phyloP scores from a whole-genome alignment of 2,113 vertebrate genomes.

The Phrynocephalus versicolor region DNA sequence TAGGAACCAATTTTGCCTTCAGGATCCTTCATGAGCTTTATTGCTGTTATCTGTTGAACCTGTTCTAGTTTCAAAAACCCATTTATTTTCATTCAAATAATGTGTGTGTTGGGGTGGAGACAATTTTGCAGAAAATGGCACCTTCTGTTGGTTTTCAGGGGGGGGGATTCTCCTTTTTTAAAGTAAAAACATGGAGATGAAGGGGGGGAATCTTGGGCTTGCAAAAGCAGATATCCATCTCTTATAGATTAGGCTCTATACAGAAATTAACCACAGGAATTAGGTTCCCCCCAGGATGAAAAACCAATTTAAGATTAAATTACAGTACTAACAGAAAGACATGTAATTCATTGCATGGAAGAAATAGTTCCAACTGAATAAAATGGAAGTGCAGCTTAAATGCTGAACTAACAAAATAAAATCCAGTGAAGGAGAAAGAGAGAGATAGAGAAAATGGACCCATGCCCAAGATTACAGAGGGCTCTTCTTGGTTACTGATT shows the following conservation, averaged over 20 bases:
- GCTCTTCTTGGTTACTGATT: background rate
- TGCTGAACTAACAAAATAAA: background rate
- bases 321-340: background rate
- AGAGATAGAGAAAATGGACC: background rate
- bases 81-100: no score
- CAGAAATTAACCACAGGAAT: background rate
- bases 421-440: background rate
- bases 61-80: no score
- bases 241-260: background rate
- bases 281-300: background rate
- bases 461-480: background rate
- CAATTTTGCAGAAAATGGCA: no score
- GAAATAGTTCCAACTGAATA: background rate
- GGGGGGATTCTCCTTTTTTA: no score
- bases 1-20: no score
- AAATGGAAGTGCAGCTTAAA: background rate
- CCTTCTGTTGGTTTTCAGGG: no score
- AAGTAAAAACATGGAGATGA: no score
- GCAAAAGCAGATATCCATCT: no score
- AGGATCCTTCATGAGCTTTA: no score
- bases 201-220: no score
- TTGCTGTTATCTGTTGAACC: no score
- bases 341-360: background rate
- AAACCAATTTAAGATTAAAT: background rate
- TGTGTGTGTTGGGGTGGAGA: no score